A percentile compares a stretch with the other conserved stretches of the same genome.
These are phyloP conservation scores for Muricea muricata DNA, from an alignment of 92 coral and sea anemone genomes.

Conservation along the genomic window DNA sequence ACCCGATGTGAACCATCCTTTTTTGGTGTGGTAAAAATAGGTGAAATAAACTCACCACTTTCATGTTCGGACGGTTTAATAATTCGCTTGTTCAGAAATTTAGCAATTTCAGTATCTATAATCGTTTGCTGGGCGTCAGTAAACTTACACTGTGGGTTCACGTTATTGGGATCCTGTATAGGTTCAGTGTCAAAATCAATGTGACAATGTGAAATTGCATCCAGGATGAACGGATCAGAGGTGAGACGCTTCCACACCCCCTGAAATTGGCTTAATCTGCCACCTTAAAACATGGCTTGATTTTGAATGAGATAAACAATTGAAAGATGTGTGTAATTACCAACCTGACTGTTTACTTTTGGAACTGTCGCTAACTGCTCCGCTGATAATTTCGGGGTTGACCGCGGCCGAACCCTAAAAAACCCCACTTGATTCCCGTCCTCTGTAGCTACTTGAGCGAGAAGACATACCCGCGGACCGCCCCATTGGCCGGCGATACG, in stretches of 20 bases:
- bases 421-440: slow-evolving; percentile 26
- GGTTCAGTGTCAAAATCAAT: slow-evolving; percentile 49
- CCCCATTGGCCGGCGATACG: slow-evolving; percentile 8
- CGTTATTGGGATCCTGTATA: not conserved
- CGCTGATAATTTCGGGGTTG: not conserved
- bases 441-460: not conserved
- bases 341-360: slow-evolving; percentile 32
- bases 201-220: slow-evolving; percentile 64
- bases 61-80: slow-evolving; percentile 32
- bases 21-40: not conserved
- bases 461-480: not conserved
- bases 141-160: slow-evolving; percentile 18
- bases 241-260: slow-evolving; percentile 52
- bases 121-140: slow-evolving; percentile 37
- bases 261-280: slow-evolving; percentile 49
- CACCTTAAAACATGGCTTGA: slow-evolving; percentile 56
- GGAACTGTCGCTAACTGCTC: slow-evolving; percentile 23
- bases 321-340: not conserved
- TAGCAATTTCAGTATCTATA: slow-evolving; percentile 55
- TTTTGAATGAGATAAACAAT: slow-evolving; percentile 31
- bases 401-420: slow-evolving; percentile 63
- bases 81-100: slow-evolving; percentile 52
- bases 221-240: slow-evolving; percentile 57
- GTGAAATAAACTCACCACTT: slow-evolving; percentile 60
- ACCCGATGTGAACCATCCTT: no score